Evolutionary conservation across 1,140 invertebrate genomes (phyloP), one percentile per base, ranked within the genome.

Genomic region (Pantala flavescens): DNA sequence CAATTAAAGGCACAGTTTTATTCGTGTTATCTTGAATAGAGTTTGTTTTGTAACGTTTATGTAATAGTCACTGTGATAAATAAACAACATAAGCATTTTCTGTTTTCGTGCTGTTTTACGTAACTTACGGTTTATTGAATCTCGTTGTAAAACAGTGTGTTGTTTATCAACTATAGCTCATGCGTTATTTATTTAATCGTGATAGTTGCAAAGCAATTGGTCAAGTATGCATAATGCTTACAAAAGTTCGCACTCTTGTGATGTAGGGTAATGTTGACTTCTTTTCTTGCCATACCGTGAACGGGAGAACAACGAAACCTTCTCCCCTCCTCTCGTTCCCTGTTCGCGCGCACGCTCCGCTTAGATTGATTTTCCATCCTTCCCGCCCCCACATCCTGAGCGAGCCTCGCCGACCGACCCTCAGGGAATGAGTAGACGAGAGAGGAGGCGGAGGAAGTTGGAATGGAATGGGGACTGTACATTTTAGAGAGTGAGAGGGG

Each of bases 341-440:
- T 63, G 49, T 63, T 63, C 49, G 49, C 49, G 49, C 49, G 49
- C 49, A 63, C 49, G 49, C 49, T 63, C 49, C 49, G 49, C 49
- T 63, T 63, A 63, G 49, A 63, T 63, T 63, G 49, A 63, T 63
- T 63, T 63, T 63, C 49, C 49, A 63, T 63, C 49, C 49, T 63
- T 63, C 49, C 49, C 49, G 49, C 49, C 49, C 49, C 49, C 49
- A 63, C 49, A 63, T 63, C 49, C 49, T 21, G 49, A 63, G 49
- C 49, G 49, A 63, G 49, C 49, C 49, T 63, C 49, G 49, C n/a
- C 49, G 49, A 63, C 49, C 49, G 49, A 63, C 49, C 49, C 49
- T 63, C 49, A 63, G 49, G 49, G 49, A 21, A 63, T 21, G 49
- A 63, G 49, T 63, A 63, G 49, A 63, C 49, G 49, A 19, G 49